Conservation (phyloP, 1,140 invertebrate species). For the Sycophaga agraensis region DNA sequence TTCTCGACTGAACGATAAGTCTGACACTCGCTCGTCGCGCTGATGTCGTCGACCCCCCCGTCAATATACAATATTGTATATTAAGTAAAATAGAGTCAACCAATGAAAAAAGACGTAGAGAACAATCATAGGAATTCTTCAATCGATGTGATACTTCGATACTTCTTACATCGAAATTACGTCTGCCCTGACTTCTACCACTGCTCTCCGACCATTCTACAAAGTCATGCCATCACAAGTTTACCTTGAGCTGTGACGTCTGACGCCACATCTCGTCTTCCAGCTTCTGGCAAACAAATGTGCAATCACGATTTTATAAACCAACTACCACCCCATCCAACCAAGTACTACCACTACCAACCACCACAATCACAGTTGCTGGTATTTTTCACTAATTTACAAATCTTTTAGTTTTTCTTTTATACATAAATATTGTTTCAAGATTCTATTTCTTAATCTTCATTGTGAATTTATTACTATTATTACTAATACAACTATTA, state of each 20-base stretch:
- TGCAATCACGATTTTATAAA: slow-evolving; percentile 49
- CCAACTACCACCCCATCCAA: slow-evolving; percentile 48
- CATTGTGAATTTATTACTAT: slow-evolving; percentile 23
- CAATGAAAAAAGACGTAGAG: slow-evolving; percentile 1
- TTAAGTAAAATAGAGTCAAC: slow-evolving; percentile 17
- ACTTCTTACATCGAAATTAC: slow-evolving; percentile 46
- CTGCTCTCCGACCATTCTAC: slow-evolving; percentile 49
- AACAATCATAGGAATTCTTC: slow-evolving; percentile 23
- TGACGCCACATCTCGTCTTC: slow-evolving; percentile 49
- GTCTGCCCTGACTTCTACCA: slow-evolving; percentile 49
- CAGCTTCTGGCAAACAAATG: slow-evolving; percentile 51
- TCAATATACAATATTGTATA: slow-evolving; percentile 49
- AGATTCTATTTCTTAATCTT: slow-evolving; percentile 8
- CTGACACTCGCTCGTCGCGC: slow-evolving; percentile 42
- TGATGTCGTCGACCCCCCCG: neutral
- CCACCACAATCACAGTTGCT: slow-evolving; percentile 57
- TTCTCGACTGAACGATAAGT: slow-evolving; percentile 40
- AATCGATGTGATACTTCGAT: slow-evolving; percentile 22
- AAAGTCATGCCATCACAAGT: slow-evolving; percentile 47
- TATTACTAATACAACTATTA: slow-evolving; percentile 18
- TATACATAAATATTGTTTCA: no score
- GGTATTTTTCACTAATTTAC: slow-evolving; percentile 57
- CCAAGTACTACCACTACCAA: slow-evolving; percentile 51
- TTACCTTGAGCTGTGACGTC: slow-evolving; percentile 51
- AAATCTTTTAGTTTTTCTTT: slow-evolving; percentile 47